Conservation (phyloP, 1,140 invertebrate species). For the Chymomyza costata region DNA sequence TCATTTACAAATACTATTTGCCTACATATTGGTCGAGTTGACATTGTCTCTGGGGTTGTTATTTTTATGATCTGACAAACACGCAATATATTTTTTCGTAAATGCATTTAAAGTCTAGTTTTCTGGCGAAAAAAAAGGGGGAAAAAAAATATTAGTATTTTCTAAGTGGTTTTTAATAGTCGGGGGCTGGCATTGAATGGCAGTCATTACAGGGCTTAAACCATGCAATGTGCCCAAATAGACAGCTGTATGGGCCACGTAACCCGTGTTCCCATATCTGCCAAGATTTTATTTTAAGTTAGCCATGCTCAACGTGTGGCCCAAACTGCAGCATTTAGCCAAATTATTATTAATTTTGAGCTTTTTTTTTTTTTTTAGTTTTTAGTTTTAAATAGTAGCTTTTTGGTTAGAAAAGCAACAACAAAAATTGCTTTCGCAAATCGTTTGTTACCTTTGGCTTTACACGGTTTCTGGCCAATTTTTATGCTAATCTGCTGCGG, state of each 20-base stretch:
- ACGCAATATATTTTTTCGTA: slow-evolving; percentile 49
- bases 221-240: not conserved
- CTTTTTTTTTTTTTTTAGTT: too few relatives aligned
- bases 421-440: slow-evolving; percentile 24
- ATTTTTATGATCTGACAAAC: slow-evolving; percentile 37
- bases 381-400: slow-evolving; percentile 13
- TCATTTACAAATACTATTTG: slow-evolving; percentile 33
- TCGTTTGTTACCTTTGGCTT: too few relatives aligned
- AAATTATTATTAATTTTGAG: slow-evolving; percentile 42
- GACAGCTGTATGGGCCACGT: too few relatives aligned
- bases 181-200: slow-evolving; percentile 15
- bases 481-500: slow-evolving; percentile 50
- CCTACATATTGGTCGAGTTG: slow-evolving; percentile 20
- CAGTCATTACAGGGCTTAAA: slow-evolving; percentile 1
- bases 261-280: too few relatives aligned
- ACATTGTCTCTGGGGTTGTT: slow-evolving; percentile 37
- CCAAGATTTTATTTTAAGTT: too few relatives aligned
- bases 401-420: slow-evolving; percentile 21
- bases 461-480: slow-evolving; percentile 9
- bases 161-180: slow-evolving; percentile 64
- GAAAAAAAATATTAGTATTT: too few relatives aligned
- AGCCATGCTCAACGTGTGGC: slow-evolving; percentile 6
- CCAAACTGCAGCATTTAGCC: slow-evolving; percentile 9
- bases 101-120: slow-evolving; percentile 37
- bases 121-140: slow-evolving; percentile 1